phyloP scores from a whole-genome alignment of 1,140 invertebrate species.

The Drosophila lacertosa region DNA sequence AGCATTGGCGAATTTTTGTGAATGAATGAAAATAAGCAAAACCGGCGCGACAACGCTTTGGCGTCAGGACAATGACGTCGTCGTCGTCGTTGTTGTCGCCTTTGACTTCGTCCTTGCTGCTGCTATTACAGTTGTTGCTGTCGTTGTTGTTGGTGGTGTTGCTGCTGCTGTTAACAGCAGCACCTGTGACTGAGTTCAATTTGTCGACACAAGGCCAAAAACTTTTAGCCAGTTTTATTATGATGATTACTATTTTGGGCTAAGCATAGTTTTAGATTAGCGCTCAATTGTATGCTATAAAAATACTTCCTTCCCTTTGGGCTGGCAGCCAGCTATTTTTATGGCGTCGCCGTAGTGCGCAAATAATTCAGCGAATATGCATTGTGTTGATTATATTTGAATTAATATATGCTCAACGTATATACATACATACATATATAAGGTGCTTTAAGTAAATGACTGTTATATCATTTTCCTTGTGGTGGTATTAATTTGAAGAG shows the following conservation, averaged over 20 bases:
- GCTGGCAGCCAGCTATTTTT: constrained; percentile 33
- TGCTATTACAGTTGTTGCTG: background rate
- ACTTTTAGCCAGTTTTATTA: constrained; percentile 55
- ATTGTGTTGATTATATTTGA: constrained; percentile 39
- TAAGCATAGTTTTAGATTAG: constrained; percentile 39
- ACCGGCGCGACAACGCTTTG: constrained; percentile 38
- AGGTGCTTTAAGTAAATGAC: background rate
- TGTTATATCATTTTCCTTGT: background rate
- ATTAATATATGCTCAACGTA: background rate
- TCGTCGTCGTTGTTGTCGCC: constrained; percentile 6
- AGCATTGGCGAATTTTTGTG: constrained; percentile 68
- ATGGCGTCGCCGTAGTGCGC: constrained; percentile 28
- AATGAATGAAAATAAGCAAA: constrained; percentile 61
- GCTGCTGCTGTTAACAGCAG: constrained; percentile 10
- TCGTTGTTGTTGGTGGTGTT: background rate
- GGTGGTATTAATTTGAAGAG: too few species aligned
- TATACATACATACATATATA: background rate
- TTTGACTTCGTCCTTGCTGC: constrained; percentile 1
- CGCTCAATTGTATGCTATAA: constrained; percentile 66
- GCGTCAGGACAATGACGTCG: constrained; percentile 71
- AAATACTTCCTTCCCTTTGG: constrained; percentile 30
- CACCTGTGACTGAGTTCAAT: constrained; percentile 57
- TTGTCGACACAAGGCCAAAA: constrained; percentile 15
- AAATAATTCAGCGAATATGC: constrained; percentile 47
- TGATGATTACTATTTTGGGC: constrained; percentile 50